These are phyloP conservation scores for Notarius lentiginosus DNA, from an alignment of 2,113 vertebrate genomes.

Conservation along the genomic window DNA sequence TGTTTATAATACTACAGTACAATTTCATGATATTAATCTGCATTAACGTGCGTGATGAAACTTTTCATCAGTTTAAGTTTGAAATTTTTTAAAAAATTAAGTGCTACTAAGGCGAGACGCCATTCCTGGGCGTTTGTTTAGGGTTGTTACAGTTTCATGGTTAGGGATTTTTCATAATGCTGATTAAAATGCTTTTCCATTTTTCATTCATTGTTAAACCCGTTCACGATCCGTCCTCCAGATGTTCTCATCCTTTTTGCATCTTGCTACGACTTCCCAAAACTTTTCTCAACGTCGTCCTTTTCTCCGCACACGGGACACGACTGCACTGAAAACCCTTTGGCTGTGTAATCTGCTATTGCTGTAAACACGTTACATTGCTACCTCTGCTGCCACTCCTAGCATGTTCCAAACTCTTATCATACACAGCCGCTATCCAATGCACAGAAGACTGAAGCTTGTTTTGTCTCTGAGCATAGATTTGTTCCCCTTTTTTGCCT, in stretches of 20 bases:
- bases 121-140: constrained; percentile 20
- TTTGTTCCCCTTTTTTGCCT: background rate
- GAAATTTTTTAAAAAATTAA: background rate
- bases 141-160: background rate
- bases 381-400: constrained; percentile 4
- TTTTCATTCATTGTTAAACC: background rate
- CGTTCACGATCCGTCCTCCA: background rate
- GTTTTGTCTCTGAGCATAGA: no score
- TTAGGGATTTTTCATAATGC: background rate
- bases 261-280: background rate
- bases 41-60: constrained; percentile 1
- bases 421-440: background rate
- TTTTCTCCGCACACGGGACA: background rate
- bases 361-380: constrained; percentile 2
- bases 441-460: background rate
- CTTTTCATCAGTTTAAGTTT: constrained; percentile 25
- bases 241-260: background rate
- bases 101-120: background rate
- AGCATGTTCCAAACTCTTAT: background rate
- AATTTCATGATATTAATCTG: constrained; percentile 18
- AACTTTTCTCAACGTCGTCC: background rate
- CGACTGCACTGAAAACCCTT: background rate
- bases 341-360: background rate
- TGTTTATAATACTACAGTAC: constrained; percentile 3
- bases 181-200: background rate